A percentile compares a stretch with the other conserved stretches of the same genome.
Evolutionary conservation across 2,113 vertebrate genomes (phyloP).

Genomic region (Tilapia sparmanii): DNA sequence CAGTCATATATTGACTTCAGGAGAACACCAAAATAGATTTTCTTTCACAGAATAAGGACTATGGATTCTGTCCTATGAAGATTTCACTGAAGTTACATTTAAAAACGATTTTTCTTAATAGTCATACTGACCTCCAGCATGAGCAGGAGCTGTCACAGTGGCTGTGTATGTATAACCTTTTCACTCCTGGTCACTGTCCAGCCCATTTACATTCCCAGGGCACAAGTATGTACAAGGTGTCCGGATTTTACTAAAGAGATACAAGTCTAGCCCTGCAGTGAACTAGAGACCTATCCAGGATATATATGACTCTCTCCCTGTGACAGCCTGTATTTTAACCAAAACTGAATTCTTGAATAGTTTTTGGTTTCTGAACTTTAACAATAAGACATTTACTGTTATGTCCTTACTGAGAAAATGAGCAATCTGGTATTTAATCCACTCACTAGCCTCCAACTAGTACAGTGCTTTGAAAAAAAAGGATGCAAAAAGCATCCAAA

Average conservation of each 20-base stretch:
- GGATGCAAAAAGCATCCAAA: neutral
- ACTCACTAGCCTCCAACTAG: neutral
- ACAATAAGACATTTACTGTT: neutral
- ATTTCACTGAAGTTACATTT: neutral
- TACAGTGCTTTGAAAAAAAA: neutral
- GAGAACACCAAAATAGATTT: neutral
- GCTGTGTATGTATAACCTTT: neutral
- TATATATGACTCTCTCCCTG: neutral
- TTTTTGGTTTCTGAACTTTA: neutral
- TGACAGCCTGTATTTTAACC: neutral
- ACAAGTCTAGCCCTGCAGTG: neutral
- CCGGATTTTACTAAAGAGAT: neutral
- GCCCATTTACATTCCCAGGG: neutral
- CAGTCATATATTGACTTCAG: neutral
- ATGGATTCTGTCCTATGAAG: neutral
- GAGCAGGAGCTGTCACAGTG: neutral
- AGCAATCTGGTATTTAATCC: neutral
- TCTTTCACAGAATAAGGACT: neutral
- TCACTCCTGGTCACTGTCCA: neutral
- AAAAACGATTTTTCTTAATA: neutral
- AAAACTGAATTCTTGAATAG: neutral
- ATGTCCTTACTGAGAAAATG: neutral
- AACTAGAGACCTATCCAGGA: neutral
- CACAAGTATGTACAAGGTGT: neutral
- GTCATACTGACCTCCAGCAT: neutral